phyloP scores from a whole-genome alignment of 2,888 invertebrate genomes.

The Notodonta ziczac region DNA sequence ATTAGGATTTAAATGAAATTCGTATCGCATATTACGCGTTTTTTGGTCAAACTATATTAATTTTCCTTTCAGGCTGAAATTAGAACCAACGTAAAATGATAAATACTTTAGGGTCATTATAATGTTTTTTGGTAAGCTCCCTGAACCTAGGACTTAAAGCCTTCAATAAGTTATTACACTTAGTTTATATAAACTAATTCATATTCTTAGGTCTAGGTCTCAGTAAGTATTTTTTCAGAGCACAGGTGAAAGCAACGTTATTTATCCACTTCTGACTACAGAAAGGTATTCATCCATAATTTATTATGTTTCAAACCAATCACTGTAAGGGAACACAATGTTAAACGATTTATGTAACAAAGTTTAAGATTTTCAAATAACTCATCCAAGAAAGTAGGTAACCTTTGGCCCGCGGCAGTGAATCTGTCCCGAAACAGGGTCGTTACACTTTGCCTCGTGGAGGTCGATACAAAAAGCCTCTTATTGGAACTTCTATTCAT shows the following conservation, averaged over 20 bases:
- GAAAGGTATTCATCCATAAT: neutral
- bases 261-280: no score
- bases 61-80: neutral
- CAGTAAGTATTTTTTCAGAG: no score
- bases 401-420: constrained; percentile 34
- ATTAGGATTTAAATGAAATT: neutral
- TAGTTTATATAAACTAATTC: no score
- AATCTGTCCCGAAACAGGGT: constrained; percentile 49
- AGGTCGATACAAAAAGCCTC: constrained; percentile 48
- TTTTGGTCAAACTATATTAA: neutral
- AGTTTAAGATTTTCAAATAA: constrained; percentile 32
- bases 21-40: neutral
- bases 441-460: constrained; percentile 46
- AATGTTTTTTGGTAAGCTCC: neutral
- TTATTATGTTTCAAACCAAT: constrained; percentile 4
- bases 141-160: no score
- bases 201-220: no score
- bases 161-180: no score
- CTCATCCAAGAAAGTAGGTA: constrained; percentile 36
- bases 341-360: constrained; percentile 25
- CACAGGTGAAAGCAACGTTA: neutral
- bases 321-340: constrained; percentile 11
- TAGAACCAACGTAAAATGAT: neutral
- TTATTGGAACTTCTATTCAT: constrained; percentile 48
- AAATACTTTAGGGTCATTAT: neutral